Evolutionary conservation across 2,888 invertebrate species (phyloP), one percentile per base, ranked within the genome.

Genomic region (Alviniconcha strummeri): DNA sequence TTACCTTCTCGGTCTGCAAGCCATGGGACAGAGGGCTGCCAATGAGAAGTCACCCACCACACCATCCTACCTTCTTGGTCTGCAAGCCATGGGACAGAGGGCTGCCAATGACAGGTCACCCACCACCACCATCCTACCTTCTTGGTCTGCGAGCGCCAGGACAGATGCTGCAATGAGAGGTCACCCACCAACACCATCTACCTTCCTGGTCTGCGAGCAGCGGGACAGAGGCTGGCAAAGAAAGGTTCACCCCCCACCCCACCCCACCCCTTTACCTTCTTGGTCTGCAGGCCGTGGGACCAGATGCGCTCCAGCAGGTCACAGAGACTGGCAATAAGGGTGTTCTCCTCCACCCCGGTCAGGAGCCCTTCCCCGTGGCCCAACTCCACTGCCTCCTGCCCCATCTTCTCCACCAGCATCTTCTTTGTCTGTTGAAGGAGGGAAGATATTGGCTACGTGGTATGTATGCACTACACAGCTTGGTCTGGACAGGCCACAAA

Each of bases 361-460:
- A 95, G 92, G 80, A 93, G 94, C 19, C 93, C 97, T 75, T 96
- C 96, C 57, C 92, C 92, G 72, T 98, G 97, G 17, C 98, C 98
- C 86, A 99, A 94, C 80, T 98, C 98, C 2, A 97, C 97, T 13
- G 99, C 99, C 95, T 99, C 99, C 6, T 94, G 93, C 0, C 99
- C 99, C 97, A 99, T 97, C 95, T 99, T 99, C 92, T 99, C 98
- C n/a, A 99, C 96, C 67, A 99, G 95, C 98, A 99, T 99, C 88
- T 99, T 95, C 94, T 99, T 99, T 0, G 99, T 99, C 95, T 98
- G 88, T 15, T 88, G 80, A 55, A 17, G 97, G 81, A 36, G 36
- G 36, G 36, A 36, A 36, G 36, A 36, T 36, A 36, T 36, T 36
- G 36, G 36, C 36, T 36, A 36, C 36, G 3, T 36, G 36, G 36